A percentile compares a stretch with the other conserved stretches of the same genome.
phyloP scores from a whole-genome alignment of 2,888 invertebrate species.

The Microchrysa polita region DNA sequence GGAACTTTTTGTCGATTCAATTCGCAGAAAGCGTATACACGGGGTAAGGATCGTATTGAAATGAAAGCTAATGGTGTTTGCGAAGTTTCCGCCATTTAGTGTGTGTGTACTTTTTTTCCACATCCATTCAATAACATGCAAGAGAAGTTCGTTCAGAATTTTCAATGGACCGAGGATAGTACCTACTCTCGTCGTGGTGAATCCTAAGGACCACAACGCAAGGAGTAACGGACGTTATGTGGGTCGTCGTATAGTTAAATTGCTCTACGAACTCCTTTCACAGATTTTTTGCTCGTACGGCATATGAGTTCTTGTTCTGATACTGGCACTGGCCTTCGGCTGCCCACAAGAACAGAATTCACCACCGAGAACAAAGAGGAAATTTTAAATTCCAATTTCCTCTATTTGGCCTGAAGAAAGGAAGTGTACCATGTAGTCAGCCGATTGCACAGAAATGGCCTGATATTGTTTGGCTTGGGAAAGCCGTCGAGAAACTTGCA shows the following conservation, averaged over 20 bases:
- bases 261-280: background rate
- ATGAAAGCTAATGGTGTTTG: constrained; percentile 8
- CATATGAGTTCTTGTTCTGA: constrained; percentile 8
- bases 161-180: constrained; percentile 1
- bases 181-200: background rate
- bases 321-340: constrained; percentile 3
- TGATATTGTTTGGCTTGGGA: constrained; percentile 8
- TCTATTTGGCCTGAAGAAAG: constrained; percentile 26
- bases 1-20: constrained; percentile 32
- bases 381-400: constrained; percentile 39
- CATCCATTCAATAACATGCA: background rate
- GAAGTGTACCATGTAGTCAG: constrained; percentile 29
- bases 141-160: background rate
- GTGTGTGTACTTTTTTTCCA: background rate
- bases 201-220: background rate
- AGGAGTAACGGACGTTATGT: background rate
- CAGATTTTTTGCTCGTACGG: background rate
- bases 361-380: constrained; percentile 30
- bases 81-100: constrained; percentile 5
- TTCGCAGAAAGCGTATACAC: constrained; percentile 10
- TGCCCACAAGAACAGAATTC: constrained; percentile 3
- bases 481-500: background rate
- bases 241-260: background rate
- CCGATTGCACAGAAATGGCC: constrained; percentile 25
- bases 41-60: background rate